Conservation (phyloP, 2,113 vertebrate species). For the Pao palembangensis region DNA sequence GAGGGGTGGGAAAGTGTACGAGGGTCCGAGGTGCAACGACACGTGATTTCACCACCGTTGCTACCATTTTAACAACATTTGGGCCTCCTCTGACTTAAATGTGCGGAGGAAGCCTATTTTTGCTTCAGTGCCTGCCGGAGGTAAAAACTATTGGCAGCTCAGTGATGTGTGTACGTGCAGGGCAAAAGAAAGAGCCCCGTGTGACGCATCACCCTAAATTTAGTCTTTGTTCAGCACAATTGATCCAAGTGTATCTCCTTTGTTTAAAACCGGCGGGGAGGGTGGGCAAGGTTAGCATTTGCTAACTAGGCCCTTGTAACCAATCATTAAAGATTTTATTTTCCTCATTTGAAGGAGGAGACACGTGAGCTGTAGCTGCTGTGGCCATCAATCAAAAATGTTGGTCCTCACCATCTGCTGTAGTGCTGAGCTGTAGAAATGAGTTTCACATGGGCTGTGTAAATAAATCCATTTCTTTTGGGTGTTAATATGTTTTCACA, state of each 20-base stretch:
- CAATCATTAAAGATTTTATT: conserved; percentile 39
- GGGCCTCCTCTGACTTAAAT: not conserved
- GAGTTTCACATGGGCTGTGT: conserved; percentile 7
- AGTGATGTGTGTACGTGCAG: conserved; percentile 63
- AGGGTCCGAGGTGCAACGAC: conserved; percentile 7
- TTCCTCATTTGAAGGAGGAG: conserved; percentile 43
- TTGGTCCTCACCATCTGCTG: conserved; percentile 53
- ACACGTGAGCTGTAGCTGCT: conserved; percentile 41
- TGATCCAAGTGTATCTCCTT: conserved; percentile 72
- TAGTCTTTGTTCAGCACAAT: conserved; percentile 68
- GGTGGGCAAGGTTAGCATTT: conserved; percentile 49
- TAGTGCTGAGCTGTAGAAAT: conserved; percentile 20
- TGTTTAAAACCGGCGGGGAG: conserved; percentile 54
- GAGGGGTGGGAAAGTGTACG: not conserved
- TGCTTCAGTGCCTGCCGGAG: conserved; percentile 67
- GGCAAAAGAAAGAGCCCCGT: conserved; percentile 66
- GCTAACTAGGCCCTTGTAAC: conserved; percentile 64
- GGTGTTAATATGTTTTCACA: conserved; percentile 1
- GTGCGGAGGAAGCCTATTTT: conserved; percentile 39
- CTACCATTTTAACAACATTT: not conserved
- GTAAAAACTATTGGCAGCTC: conserved; percentile 69
- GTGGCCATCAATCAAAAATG: conserved; percentile 40
- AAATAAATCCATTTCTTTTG: conserved; percentile 6
- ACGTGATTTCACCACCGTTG: not conserved
- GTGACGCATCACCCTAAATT: conserved; percentile 71